Conservation (phyloP, 2,888 invertebrate species). For the Chymomyza fuscimana region DNA sequence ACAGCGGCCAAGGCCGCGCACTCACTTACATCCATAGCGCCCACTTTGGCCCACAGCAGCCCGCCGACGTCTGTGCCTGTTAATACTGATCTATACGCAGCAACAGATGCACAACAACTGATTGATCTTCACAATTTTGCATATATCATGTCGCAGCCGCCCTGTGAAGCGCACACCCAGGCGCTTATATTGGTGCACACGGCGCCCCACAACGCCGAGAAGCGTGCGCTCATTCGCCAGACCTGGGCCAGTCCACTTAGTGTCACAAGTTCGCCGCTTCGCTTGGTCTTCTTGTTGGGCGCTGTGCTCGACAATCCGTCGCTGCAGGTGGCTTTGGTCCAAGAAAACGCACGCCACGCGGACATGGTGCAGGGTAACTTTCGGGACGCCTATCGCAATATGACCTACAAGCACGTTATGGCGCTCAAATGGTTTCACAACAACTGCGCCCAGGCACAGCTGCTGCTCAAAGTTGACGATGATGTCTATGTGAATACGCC, state of each 20-base stretch:
- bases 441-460: slow-evolving; percentile 85
- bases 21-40: slow-evolving; percentile 19
- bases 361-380: slow-evolving; percentile 90
- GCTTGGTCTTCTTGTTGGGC: slow-evolving; percentile 86
- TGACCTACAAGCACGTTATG: slow-evolving; percentile 92
- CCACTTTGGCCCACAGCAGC: slow-evolving; percentile 18
- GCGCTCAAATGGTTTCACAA: slow-evolving; percentile 88
- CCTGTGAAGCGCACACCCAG: slow-evolving; percentile 81
- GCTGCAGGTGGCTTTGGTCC: slow-evolving; percentile 76
- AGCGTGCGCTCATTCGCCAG: slow-evolving; percentile 85
- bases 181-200: slow-evolving; percentile 86
- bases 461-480: slow-evolving; percentile 88
- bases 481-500: slow-evolving; percentile 88
- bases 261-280: slow-evolving; percentile 80
- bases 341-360: slow-evolving; percentile 82
- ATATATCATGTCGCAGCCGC: slow-evolving; percentile 83
- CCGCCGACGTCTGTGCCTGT: slow-evolving; percentile 7
- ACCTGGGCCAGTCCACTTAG: slow-evolving; percentile 86
- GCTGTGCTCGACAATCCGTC: slow-evolving; percentile 78
- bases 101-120: slow-evolving; percentile 71
- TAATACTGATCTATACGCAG: background rate
- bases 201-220: slow-evolving; percentile 84
- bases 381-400: slow-evolving; percentile 88
- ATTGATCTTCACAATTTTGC: slow-evolving; percentile 84
- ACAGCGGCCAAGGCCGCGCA: slow-evolving; percentile 31